Conservation (phyloP, 1,140 invertebrate species). For the Drosophila kurseongensis region DNA sequence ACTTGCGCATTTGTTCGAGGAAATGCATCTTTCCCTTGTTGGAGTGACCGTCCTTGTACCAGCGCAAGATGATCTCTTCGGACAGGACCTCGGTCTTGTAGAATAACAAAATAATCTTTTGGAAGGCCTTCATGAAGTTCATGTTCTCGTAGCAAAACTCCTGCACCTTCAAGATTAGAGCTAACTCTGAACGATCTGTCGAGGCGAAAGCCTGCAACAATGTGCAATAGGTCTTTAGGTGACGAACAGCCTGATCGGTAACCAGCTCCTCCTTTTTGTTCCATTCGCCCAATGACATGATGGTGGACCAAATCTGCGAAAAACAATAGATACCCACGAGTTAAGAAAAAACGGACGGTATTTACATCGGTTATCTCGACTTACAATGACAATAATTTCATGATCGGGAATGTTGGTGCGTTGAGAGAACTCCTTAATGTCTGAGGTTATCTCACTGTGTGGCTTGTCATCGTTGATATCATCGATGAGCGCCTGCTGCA, state of each 20-base stretch:
- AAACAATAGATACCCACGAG: no score
- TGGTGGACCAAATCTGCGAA: slow-evolving; percentile 93
- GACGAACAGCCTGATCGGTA: slow-evolving; percentile 96
- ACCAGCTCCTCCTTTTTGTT: slow-evolving; percentile 99
- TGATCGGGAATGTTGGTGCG: slow-evolving; percentile 94
- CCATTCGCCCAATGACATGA: slow-evolving; percentile 98
- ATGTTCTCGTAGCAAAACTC: slow-evolving; percentile 99
- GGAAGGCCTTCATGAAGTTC: slow-evolving; percentile 99
- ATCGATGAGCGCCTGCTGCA: slow-evolving; percentile 91
- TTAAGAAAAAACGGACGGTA: not conserved
- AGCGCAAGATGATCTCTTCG: slow-evolving; percentile 96
- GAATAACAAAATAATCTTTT: slow-evolving; percentile 97
- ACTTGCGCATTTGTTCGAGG: slow-evolving; percentile 98
- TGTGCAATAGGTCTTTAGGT: slow-evolving; percentile 93
- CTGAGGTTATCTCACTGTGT: slow-evolving; percentile 91
- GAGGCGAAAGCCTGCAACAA: slow-evolving; percentile 94
- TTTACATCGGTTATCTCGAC: slow-evolving; percentile 37
- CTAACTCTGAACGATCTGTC: slow-evolving; percentile 93
- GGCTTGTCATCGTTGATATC: slow-evolving; percentile 93
- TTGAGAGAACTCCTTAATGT: slow-evolving; percentile 93
- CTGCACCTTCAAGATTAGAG: slow-evolving; percentile 95
- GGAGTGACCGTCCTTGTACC: slow-evolving; percentile 96
- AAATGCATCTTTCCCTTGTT: slow-evolving; percentile 98
- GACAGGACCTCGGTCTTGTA: slow-evolving; percentile 97
- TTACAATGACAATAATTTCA: slow-evolving; percentile 93